A percentile compares a stretch with the other conserved stretches of the same genome.
Evolutionary conservation across 2,888 invertebrate genomes (phyloP).

Genomic region (Drosophila mettleri): DNA sequence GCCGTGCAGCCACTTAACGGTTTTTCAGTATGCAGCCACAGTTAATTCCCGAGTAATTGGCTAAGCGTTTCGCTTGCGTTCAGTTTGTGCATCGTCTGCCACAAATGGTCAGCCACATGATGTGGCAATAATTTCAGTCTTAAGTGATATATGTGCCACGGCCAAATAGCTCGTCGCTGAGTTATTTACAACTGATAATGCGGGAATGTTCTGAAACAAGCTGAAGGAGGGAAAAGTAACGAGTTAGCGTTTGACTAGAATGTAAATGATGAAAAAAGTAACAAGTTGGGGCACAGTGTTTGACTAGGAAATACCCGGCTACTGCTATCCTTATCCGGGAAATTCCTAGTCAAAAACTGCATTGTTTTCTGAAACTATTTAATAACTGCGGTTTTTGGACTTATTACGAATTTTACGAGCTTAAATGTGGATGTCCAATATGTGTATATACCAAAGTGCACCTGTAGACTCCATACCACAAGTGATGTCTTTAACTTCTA

Average conservation of each 20-base stretch:
- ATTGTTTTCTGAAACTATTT: no score
- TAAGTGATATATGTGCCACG: constrained; percentile 44
- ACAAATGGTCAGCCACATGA: constrained; percentile 53
- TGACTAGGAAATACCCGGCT: not conserved
- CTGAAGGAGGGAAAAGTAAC: not conserved
- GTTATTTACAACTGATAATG: not conserved
- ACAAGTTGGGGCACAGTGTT: no score
- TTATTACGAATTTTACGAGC: no score
- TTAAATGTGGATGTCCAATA: no score
- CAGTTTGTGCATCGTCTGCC: constrained; percentile 51
- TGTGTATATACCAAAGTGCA: no score
- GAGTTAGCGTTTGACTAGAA: no score
- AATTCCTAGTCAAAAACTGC: no score
- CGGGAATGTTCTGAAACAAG: not conserved
- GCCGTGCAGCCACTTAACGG: constrained; percentile 69
- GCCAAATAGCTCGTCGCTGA: not conserved
- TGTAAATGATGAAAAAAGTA: no score
- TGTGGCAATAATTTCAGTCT: constrained; percentile 41
- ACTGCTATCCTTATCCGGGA: no score
- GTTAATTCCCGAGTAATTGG: constrained; percentile 78
- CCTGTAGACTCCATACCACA: no score
- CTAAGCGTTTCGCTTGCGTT: constrained; percentile 76
- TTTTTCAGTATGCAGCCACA: constrained; percentile 69
- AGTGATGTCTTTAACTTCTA: no score
- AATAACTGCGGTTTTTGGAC: no score